Evolutionary conservation across 2,113 vertebrate genomes (phyloP).

Genomic region (Oryzias woworae): DNA sequence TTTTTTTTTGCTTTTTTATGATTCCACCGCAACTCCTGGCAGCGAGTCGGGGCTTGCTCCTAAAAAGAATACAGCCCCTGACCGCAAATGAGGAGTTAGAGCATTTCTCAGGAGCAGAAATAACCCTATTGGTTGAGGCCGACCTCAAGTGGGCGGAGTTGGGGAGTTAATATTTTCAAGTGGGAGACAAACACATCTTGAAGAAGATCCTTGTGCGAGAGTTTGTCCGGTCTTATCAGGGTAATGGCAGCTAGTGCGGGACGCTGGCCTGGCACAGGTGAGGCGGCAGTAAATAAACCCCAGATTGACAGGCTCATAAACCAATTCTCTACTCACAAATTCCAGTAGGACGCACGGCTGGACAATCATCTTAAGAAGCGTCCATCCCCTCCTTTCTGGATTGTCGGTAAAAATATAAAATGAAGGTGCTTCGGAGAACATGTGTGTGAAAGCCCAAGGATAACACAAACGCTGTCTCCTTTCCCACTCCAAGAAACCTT

Average conservation of each 20-base stretch:
- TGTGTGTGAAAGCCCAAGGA: constrained; percentile 29
- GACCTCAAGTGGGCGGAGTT: constrained; percentile 62
- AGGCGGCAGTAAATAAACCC: constrained; percentile 73
- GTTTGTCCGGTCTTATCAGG: constrained; percentile 63
- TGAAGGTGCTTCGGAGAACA: constrained; percentile 91
- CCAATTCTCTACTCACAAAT: constrained; percentile 29
- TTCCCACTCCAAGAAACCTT: constrained; percentile 41
- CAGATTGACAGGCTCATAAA: constrained; percentile 75
- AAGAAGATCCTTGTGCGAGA: not conserved
- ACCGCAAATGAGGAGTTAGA: constrained; percentile 60
- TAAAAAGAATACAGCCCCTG: constrained; percentile 41
- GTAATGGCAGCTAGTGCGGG: constrained; percentile 55
- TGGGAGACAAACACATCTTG: constrained; percentile 1
- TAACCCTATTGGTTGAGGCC: constrained; percentile 51
- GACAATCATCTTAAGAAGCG: constrained; percentile 76
- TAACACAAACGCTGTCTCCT: not conserved
- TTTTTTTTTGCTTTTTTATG: constrained; percentile 40
- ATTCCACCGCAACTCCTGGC: constrained; percentile 33
- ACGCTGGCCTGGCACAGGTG: constrained; percentile 76
- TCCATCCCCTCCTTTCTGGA: constrained; percentile 73
- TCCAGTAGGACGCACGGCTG: constrained; percentile 40
- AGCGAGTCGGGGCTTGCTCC: constrained; percentile 31
- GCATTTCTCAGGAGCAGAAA: constrained; percentile 49
- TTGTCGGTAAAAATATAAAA: constrained; percentile 82
- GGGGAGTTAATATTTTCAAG: constrained; percentile 21